These are phyloP conservation scores for Orchestes rusci DNA, from an alignment of 2,888 invertebrate species.

Conservation along the genomic window DNA sequence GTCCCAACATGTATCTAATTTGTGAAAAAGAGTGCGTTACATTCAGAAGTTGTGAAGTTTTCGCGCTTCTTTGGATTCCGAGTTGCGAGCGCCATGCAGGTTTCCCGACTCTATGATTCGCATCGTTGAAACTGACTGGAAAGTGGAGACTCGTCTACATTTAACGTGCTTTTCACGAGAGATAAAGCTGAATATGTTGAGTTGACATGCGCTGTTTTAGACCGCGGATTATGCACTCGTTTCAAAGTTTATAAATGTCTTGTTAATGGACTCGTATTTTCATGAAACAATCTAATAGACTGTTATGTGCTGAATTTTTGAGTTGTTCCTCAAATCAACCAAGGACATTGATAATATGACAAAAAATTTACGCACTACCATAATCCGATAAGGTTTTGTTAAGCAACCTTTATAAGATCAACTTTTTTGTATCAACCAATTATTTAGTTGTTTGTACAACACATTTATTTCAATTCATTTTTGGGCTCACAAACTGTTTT, in stretches of 20 bases:
- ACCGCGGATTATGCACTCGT: conserved; percentile 18
- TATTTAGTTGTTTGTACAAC: too few species aligned
- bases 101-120: conserved; percentile 13
- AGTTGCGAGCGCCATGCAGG: conserved; percentile 9
- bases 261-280: conserved; percentile 17
- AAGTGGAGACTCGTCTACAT: conserved; percentile 11
- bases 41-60: conserved; percentile 7
- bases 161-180: conserved; percentile 3
- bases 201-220: conserved; percentile 16
- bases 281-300: too few species aligned
- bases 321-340: too few species aligned
- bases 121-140: conserved; percentile 21
- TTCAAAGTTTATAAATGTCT: conserved; percentile 20
- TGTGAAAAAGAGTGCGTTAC: conserved; percentile 3
- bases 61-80: conserved; percentile 7
- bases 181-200: conserved; percentile 8
- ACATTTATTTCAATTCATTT: too few species aligned
- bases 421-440: too few species aligned
- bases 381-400: too few species aligned
- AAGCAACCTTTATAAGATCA: too few species aligned
- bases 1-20: conserved; percentile 5
- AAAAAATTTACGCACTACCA: too few species aligned
- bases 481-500: too few species aligned
- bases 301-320: too few species aligned
- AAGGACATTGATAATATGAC: too few species aligned